Base-by-base conservation (phyloP, 2,113 vertebrate species). In the Calyptommatus sinebrachiatus region DNA sequence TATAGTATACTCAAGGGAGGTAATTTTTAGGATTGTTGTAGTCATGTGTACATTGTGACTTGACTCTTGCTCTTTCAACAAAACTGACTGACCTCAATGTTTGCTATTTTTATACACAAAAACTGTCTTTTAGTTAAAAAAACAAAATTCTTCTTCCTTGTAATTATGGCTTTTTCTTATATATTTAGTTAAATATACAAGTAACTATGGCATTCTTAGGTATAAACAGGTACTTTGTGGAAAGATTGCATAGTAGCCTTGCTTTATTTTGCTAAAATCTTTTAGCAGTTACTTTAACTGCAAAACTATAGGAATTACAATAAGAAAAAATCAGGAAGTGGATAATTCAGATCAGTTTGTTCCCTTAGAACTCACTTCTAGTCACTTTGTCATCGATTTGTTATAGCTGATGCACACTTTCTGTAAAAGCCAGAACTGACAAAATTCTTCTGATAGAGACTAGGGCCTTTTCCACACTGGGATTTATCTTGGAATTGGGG, bases 91-190 rank as follows among this genome's bases (percentile, higher is more conserved):
- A 41, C 24, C 67, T 83, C 76, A 57, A 3, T 20, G 79, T 8
- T 71, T 89, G 0, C 57, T 28, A 78, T 78, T 74, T 77, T 9
- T n/a, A 81, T 71, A 53, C 78, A 78, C 29, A 5, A 79, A 12
- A 66, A 61, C 2, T 77, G 1, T 84, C 79, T 72, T 84, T 79
- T 81, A 83, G 81, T 77, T 14, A n/a, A 53, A 16, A 73, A 11
- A 8, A 76, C 22, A 76, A 78, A 83, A 83, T 67, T 78, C 26
- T 71, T 1, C 8, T 80, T 11, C 74, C 78, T 81, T 73, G 62
- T 62, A 76, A 69, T 20, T 26, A 75, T n/a, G 1, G 5, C 1
- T n/a, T 69, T 87, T 82, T 10, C 0, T 0, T 63, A 41, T 84
- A 68, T 35, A 68, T 68, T 68, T 53, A 73, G 10, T 66, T 57